Evolutionary conservation across 2,888 invertebrate species (phyloP), one percentile per base, ranked within the genome.

Genomic region (Palloptera scutellata): DNA sequence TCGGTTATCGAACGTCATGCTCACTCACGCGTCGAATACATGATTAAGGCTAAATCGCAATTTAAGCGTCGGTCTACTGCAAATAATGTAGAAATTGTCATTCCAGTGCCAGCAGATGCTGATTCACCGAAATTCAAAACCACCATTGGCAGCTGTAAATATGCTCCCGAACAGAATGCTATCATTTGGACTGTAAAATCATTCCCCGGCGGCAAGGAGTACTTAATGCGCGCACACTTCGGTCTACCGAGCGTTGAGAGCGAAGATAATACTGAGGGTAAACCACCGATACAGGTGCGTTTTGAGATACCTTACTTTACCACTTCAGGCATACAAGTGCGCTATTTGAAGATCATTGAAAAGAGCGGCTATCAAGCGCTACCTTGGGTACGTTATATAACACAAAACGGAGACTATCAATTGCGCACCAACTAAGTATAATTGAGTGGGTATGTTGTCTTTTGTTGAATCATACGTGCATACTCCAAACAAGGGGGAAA

Each of bases 301-400:
- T 99, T 99, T 88, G 98, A 98, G 87, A 98, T 98, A 77, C 98
- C 98, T 0, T 98, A 98, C 82, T 98, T 98, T 80, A 98, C 98
- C 0, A 98, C 98, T 43, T 97, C 97, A 40, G 98, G 98, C 45
- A 98, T 99, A 78, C 98, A 98, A 89, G 96, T 96, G 70, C 79
- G 75, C 17, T 77, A 80, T 68, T 71, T 82, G 6, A 81, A 81
- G 86, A 98, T 98, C 77, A 98, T 99, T 78, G 98, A 98, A 82
- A 98, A 99, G 86, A 97, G 97, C 85, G 98, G 98, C 0, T 98
- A 98, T 84, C 98, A 98, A 86, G 98, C 98, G 0, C 84, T 99
- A 72, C 98, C 98, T 0, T 98, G 98, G 98, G 98, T 98, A 6
- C 88, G 98, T n/a, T 99, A 98, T 84, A 98, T 99, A 73, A 99